Conservation (phyloP, 2,888 invertebrate species). For the Dicyrtomina minuta region DNA sequence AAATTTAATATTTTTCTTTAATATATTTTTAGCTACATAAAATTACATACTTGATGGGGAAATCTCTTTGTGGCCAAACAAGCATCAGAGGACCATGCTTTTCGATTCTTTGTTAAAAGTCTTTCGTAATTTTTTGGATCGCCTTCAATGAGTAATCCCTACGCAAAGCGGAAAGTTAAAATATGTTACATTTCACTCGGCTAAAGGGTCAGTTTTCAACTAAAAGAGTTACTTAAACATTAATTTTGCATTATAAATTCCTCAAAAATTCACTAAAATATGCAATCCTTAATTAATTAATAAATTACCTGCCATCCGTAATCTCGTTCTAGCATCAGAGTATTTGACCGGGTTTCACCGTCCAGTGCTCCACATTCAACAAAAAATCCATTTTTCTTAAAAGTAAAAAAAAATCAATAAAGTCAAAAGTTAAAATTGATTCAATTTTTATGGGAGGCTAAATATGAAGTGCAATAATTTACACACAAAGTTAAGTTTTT, state of each 20-base stretch:
- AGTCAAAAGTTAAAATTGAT: too few relatives aligned
- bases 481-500: background rate
- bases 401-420: too few relatives aligned
- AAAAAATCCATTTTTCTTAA: too few relatives aligned
- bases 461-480: conserved; percentile 4
- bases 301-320: conserved; percentile 54
- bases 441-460: background rate
- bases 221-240: background rate
- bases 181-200: background rate
- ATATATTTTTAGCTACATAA: conserved; percentile 28
- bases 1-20: background rate
- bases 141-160: conserved; percentile 56
- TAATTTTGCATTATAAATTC: background rate
- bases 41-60: conserved; percentile 38
- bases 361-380: conserved; percentile 56
- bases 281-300: too few relatives aligned
- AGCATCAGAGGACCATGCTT: conserved; percentile 55
- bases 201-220: too few relatives aligned
- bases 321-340: conserved; percentile 56
- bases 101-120: conserved; percentile 54
- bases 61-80: conserved; percentile 54
- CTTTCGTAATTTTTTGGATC: conserved; percentile 55
- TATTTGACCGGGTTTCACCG: conserved; percentile 57
- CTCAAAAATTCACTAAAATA: too few relatives aligned
- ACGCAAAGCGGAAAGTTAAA: conserved; percentile 8